A percentile compares a stretch with the other conserved stretches of the same genome.
Conservation (phyloP, 2,797 vertebrate genomes). For the Hafferia zeledoni region DNA sequence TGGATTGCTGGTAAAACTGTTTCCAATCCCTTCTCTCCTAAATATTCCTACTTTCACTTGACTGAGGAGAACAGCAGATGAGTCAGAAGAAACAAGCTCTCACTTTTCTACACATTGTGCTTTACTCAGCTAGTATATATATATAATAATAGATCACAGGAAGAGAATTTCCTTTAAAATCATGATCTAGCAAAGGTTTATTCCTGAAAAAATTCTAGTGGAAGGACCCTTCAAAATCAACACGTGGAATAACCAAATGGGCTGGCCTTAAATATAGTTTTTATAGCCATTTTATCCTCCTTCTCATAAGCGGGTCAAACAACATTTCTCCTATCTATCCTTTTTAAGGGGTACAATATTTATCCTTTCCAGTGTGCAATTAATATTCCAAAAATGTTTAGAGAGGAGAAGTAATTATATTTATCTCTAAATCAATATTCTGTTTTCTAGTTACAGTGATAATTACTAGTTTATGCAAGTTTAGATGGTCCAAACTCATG, state of each 20-base stretch:
- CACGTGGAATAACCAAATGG: neutral
- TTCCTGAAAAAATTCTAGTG: neutral
- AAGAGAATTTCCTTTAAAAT: neutral
- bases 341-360: slow-evolving; percentile 15
- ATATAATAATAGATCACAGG: neutral
- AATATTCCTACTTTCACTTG: neutral
- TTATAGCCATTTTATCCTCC: neutral
- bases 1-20: neutral
- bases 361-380: neutral
- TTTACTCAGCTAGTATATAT: neutral
- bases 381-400: neutral
- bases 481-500: neutral
- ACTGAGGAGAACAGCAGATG: neutral
- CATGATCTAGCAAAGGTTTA: neutral
- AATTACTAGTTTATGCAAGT: neutral
- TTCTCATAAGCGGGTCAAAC: neutral
- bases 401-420: neutral
- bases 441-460: slow-evolving; percentile 13
- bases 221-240: neutral
- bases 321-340: neutral
- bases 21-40: neutral
- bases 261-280: neutral
- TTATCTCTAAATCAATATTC: slow-evolving; percentile 40
- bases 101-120: neutral
- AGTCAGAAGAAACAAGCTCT: neutral